Conservation (phyloP, 2,888 invertebrate species). For the Lycaena phlaeas region DNA sequence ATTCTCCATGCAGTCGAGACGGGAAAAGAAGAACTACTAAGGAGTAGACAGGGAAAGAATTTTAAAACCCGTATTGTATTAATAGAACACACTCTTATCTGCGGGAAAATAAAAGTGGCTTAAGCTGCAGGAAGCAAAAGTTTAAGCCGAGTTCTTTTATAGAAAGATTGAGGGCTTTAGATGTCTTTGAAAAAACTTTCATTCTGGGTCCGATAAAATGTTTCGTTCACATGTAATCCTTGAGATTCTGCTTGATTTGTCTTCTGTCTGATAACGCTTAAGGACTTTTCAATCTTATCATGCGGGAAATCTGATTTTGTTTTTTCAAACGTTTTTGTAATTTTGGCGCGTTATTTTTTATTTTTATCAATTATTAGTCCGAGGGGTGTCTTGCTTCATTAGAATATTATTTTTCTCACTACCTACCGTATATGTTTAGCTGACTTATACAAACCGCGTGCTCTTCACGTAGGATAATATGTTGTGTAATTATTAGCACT, state of each 20-base stretch:
- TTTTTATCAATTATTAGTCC: not conserved
- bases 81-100: conserved; percentile 21
- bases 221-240: conserved; percentile 57
- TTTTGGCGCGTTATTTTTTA: not conserved
- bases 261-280: conserved; percentile 37
- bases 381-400: no score
- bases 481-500: no score
- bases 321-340: not conserved
- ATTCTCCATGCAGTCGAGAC: no score
- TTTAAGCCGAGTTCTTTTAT: conserved; percentile 45
- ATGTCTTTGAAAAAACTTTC: conserved; percentile 50
- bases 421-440: no score
- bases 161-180: conserved; percentile 49
- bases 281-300: conserved; percentile 9
- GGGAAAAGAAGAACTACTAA: not conserved
- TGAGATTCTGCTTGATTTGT: conserved; percentile 53
- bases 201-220: conserved; percentile 48
- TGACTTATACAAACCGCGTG: no score
- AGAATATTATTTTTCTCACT: no score
- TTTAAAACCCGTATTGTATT: conserved; percentile 15
- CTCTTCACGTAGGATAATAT: no score
- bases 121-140: conserved; percentile 44
- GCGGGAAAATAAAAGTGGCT: conserved; percentile 33
- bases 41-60: not conserved
- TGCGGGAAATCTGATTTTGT: conserved; percentile 5